Conservation (phyloP, 2,797 vertebrate species). For the Sebastes elongatus region DNA sequence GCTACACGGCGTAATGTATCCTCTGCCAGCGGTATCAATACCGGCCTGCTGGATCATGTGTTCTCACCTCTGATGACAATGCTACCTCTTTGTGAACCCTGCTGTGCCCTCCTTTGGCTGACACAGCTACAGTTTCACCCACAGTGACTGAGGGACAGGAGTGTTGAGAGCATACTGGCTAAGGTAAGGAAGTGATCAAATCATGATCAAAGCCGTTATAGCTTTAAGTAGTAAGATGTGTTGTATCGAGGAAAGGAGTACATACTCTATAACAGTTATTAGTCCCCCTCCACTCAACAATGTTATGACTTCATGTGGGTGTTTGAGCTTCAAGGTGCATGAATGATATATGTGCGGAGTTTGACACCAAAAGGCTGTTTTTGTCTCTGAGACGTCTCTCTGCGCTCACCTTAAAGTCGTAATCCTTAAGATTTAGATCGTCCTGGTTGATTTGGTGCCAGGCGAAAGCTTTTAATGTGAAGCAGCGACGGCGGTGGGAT, state of each 20-base stretch:
- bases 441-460: not conserved
- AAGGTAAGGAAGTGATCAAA: no score
- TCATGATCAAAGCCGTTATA: not conserved
- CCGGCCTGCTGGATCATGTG: constrained; percentile 51
- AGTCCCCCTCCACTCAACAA: not conserved
- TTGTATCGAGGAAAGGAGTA: not conserved
- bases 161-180: not conserved
- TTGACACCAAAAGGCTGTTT: not conserved
- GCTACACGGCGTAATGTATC: constrained; percentile 24
- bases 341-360: not conserved
- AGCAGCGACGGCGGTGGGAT: not conserved
- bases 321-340: not conserved
- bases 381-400: not conserved
- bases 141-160: constrained; percentile 4
- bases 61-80: constrained; percentile 42
- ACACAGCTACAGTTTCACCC: constrained; percentile 32
- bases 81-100: constrained; percentile 35
- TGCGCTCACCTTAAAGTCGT: not conserved
- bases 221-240: not conserved
- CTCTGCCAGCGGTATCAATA: constrained; percentile 19
- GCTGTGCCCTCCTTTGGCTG: constrained; percentile 33
- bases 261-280: not conserved
- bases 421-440: not conserved
- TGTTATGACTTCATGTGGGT: not conserved
- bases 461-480: not conserved